These are phyloP conservation scores for Cyprinodon diabolis DNA, from an alignment of 2,797 vertebrate genomes.

Conservation along the genomic window DNA sequence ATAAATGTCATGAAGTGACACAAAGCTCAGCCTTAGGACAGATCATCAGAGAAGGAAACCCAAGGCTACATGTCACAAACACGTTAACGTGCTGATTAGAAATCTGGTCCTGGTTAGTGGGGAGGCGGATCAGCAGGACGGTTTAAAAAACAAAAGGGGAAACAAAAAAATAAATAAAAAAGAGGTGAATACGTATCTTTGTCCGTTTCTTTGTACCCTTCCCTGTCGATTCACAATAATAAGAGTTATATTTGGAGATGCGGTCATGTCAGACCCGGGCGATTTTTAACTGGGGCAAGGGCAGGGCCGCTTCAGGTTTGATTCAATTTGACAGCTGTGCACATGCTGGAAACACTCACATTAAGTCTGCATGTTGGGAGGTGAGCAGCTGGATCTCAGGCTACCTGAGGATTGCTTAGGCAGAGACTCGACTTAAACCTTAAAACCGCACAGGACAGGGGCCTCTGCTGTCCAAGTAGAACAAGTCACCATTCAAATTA, in stretches of 20 bases:
- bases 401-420: conserved; percentile 45
- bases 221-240: conserved; percentile 63
- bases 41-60: conserved; percentile 24
- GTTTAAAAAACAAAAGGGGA: background rate
- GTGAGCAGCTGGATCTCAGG: conserved; percentile 44
- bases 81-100: conserved; percentile 33
- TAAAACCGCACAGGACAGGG: too few species aligned
- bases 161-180: background rate
- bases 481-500: too few species aligned
- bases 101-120: conserved; percentile 16
- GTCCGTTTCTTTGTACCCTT: conserved; percentile 40
- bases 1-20: conserved; percentile 20
- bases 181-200: conserved; percentile 15
- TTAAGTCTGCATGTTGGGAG: conserved; percentile 56
- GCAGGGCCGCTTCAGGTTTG: conserved; percentile 53
- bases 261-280: conserved; percentile 57
- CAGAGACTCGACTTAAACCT: conserved; percentile 4
- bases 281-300: conserved; percentile 58
- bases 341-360: conserved; percentile 57
- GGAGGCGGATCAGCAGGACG: conserved; percentile 20
- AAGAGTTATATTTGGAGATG: conserved; percentile 69
- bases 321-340: conserved; percentile 71
- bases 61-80: background rate
- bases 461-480: too few species aligned
- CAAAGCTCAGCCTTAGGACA: conserved; percentile 31